Evolutionary conservation across 2,113 vertebrate species (phyloP).

Genomic region (Axis porcinus): DNA sequence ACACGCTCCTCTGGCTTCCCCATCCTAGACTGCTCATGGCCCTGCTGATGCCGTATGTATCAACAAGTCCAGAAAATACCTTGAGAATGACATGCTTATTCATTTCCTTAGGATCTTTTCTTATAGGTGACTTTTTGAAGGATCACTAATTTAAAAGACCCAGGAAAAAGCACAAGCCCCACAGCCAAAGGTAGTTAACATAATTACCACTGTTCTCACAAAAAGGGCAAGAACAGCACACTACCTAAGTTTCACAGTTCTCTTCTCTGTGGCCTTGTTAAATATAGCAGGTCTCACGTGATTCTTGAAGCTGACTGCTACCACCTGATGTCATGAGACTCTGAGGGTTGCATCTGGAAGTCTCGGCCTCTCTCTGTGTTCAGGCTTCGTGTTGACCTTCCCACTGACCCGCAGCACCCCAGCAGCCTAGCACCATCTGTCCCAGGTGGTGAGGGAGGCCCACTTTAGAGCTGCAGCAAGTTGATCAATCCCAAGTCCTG

Average conservation of each 20-base stretch:
- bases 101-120: neutral
- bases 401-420: neutral
- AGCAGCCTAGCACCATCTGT: neutral
- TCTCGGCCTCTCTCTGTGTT: neutral
- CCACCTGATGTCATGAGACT: neutral
- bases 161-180: neutral
- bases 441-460: neutral
- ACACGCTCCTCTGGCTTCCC: neutral
- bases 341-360: neutral
- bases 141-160: neutral
- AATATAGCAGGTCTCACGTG: neutral
- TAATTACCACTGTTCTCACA: neutral
- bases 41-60: fast-evolving
- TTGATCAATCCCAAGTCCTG: neutral
- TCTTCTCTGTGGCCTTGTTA: neutral
- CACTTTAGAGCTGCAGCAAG: neutral
- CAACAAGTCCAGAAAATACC: neutral
- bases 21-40: neutral
- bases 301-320: neutral
- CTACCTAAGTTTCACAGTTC: neutral
- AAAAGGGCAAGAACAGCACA: neutral
- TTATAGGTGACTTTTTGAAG: neutral
- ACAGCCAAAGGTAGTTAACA: neutral
- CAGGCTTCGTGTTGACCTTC: neutral
- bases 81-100: neutral